Conservation (phyloP, 2,113 vertebrate species). For the Phylloscopus trochiloides region DNA sequence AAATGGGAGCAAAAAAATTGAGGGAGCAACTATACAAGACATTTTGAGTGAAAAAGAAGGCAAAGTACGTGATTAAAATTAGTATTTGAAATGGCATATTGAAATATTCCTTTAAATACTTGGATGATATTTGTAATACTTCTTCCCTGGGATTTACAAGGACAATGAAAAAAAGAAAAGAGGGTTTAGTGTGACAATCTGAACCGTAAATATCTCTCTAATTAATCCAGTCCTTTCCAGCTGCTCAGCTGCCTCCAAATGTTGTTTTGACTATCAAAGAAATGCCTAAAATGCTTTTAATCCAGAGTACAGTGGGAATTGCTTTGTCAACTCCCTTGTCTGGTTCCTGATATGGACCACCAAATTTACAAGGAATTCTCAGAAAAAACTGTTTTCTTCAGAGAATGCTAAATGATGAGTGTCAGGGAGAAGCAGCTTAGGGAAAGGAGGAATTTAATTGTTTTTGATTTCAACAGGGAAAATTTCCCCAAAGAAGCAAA, state of each 20-base stretch:
- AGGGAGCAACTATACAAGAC: neutral
- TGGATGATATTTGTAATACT: neutral
- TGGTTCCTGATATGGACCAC: neutral
- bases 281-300: neutral
- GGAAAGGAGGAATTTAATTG: neutral
- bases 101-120: neutral
- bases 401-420: neutral
- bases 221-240: slow-evolving; percentile 30
- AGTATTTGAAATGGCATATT: neutral
- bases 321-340: neutral
- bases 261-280: slow-evolving; percentile 31
- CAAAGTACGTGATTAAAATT: neutral
- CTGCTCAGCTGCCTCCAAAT: slow-evolving; percentile 3
- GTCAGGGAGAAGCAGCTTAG: neutral
- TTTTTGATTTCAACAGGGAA: neutral
- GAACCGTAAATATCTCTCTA: neutral
- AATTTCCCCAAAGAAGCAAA: neutral
- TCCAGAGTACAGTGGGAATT: neutral
- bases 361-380: neutral
- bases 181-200: neutral
- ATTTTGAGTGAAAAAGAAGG: neutral
- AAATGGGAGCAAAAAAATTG: neutral
- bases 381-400: neutral
- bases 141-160: neutral
- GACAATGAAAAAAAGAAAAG: neutral